Conservation (phyloP, 2,113 vertebrate species). For the Rhinopomastus cyanomelas region DNA sequence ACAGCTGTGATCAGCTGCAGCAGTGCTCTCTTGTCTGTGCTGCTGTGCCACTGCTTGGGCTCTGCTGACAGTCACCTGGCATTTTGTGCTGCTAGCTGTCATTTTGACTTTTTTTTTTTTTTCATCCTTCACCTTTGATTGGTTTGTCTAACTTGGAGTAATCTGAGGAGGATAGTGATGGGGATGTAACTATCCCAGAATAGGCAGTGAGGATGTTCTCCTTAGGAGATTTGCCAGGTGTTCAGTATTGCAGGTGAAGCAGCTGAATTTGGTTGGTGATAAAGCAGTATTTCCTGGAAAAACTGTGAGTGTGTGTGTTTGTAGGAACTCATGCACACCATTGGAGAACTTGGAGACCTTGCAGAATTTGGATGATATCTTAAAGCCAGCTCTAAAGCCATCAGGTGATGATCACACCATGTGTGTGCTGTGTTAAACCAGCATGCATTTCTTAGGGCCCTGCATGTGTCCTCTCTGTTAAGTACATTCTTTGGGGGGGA, state of each 20-base stretch:
- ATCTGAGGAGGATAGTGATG: neutral
- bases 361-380: neutral
- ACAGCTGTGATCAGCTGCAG: neutral
- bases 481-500: neutral
- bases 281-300: neutral
- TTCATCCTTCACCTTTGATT: neutral
- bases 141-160: neutral
- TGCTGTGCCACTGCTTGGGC: neutral
- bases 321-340: no score
- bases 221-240: neutral
- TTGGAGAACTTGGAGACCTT: neutral
- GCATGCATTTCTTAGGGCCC: no score
- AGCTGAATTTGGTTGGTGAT: neutral
- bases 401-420: no score
- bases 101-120: neutral
- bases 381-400: no score
- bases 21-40: rapidly evolving
- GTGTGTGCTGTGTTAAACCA: no score
- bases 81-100: neutral
- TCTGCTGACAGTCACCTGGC: neutral
- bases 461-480: no score
- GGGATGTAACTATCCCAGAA: neutral
- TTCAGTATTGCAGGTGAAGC: neutral
- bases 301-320: neutral
- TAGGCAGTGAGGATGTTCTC: neutral